These are phyloP conservation scores for Nyctibius grandis DNA, from an alignment of 2,797 vertebrate species.

Conservation along the genomic window DNA sequence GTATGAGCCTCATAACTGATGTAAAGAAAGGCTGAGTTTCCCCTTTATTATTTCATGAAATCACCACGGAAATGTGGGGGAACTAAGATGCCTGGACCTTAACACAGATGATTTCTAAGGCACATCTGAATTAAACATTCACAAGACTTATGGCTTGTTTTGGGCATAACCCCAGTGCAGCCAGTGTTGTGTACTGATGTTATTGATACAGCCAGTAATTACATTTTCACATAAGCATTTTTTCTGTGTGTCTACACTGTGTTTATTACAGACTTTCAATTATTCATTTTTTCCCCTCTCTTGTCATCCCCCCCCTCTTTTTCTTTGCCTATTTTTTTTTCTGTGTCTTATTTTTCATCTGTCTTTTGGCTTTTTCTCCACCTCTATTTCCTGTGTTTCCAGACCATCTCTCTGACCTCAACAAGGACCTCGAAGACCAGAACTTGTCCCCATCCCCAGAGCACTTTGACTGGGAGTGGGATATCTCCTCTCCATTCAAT, in stretches of 20 bases:
- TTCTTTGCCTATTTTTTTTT: not conserved
- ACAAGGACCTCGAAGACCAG: not conserved
- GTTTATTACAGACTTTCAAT: conserved; percentile 41
- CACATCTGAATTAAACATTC: not conserved
- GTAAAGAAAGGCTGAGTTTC: not conserved
- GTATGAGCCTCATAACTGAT: not conserved
- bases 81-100: not conserved
- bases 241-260: not conserved
- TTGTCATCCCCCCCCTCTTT: not conserved
- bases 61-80: accelerated
- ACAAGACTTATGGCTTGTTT: conserved; percentile 37
- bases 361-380: not conserved
- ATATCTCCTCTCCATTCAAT: not conserved
- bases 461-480: not conserved
- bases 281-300: not conserved
- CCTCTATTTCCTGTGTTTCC: not conserved
- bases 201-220: conserved; percentile 54
- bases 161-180: not conserved
- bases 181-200: not conserved
- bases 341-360: conserved; percentile 5
- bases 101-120: not conserved
- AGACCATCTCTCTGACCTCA: not conserved
- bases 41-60: not conserved
- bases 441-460: not conserved
- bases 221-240: conserved; percentile 31